phyloP scores from a whole-genome alignment of 2,113 vertebrate species.

The Percopsis transmontana region DNA sequence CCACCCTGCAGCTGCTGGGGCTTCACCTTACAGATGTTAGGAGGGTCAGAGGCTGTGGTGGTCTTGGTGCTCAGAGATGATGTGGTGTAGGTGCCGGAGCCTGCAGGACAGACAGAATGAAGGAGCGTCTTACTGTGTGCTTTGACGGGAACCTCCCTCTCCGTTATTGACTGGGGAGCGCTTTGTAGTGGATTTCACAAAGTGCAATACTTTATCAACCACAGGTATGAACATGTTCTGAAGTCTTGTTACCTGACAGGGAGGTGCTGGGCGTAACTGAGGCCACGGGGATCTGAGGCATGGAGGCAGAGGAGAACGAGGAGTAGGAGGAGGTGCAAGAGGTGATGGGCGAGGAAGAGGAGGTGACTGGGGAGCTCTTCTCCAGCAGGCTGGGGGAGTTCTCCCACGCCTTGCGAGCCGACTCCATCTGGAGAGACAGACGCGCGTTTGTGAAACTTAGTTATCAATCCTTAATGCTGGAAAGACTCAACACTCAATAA shows the following conservation, averaged over 20 bases:
- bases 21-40: constrained; percentile 99
- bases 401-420: constrained; percentile 97
- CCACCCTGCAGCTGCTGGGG: constrained; percentile 94
- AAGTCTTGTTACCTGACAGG: constrained; percentile 81
- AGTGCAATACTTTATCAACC: background rate
- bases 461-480: too few relatives aligned
- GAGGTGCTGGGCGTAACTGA: constrained; percentile 97
- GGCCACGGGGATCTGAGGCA: constrained; percentile 96
- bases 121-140: too few relatives aligned
- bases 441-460: background rate
- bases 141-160: too few relatives aligned
- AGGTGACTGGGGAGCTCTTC: constrained; percentile 90
- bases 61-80: constrained; percentile 95
- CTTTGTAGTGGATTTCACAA: background rate
- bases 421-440: constrained; percentile 88
- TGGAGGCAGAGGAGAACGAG: constrained; percentile 92
- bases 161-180: background rate
- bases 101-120: constrained; percentile 61
- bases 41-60: constrained; percentile 93
- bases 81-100: constrained; percentile 93
- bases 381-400: constrained; percentile 94
- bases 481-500: too few relatives aligned
- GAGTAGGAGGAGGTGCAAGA: constrained; percentile 85
- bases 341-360: constrained; percentile 87
- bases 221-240: background rate